Evolutionary conservation across 2,888 invertebrate species (phyloP).

Genomic region (Disparrhopalites patrizii): DNA sequence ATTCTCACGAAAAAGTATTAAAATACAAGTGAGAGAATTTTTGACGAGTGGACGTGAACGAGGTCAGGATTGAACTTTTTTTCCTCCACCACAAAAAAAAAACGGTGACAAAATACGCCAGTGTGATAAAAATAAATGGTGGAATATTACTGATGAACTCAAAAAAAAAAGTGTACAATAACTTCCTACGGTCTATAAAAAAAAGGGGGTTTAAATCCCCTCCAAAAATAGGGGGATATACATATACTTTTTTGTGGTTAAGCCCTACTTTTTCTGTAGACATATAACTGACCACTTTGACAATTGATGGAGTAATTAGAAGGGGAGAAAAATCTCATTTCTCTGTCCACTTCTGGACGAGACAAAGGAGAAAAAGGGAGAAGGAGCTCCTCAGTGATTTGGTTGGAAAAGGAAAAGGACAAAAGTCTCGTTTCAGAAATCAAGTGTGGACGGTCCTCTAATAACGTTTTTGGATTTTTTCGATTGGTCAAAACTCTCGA

Average conservation of each 20-base stretch:
- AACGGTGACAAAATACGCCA: background rate
- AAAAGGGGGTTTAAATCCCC: too few relatives aligned
- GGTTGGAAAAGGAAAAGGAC: too few relatives aligned
- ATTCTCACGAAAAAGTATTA: too few relatives aligned
- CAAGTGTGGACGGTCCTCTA: too few relatives aligned
- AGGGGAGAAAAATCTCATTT: too few relatives aligned
- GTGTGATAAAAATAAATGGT: conserved; percentile 11
- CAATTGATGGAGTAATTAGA: background rate
- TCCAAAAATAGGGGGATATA: background rate
- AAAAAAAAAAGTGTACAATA: too few relatives aligned
- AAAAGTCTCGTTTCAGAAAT: too few relatives aligned
- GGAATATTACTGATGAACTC: too few relatives aligned
- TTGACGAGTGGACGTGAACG: conserved; percentile 23
- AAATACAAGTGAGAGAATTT: too few relatives aligned
- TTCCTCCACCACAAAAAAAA: background rate
- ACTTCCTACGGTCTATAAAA: conserved; percentile 10
- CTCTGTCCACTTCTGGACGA: background rate
- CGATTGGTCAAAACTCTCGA: too few relatives aligned
- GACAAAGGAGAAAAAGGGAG: background rate
- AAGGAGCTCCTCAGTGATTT: too few relatives aligned
- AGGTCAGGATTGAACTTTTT: conserved; percentile 3
- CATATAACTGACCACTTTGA: background rate
- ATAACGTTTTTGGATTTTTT: too few relatives aligned
- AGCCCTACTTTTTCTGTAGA: background rate
- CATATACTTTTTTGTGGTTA: background rate